Evolutionary conservation across 2,113 vertebrate genomes (phyloP).

Genomic region (Strix uralensis): DNA sequence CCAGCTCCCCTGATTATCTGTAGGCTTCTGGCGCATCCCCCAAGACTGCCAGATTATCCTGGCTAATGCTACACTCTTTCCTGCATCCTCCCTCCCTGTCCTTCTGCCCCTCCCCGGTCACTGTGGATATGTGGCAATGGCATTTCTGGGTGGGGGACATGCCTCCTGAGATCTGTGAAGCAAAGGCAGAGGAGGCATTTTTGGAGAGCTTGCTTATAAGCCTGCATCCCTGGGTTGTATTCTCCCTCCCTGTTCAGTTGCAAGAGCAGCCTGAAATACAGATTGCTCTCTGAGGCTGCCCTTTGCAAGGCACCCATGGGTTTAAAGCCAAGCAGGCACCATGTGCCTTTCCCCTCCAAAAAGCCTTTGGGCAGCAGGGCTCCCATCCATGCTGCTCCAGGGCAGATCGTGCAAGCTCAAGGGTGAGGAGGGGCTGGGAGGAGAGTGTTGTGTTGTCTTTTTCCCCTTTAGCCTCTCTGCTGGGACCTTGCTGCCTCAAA

Average conservation of each 20-base stretch:
- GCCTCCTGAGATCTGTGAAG: neutral
- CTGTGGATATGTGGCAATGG: neutral
- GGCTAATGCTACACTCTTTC: neutral
- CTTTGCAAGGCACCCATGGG: neutral
- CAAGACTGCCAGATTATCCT: constrained; percentile 51
- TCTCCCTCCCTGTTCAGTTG: rapidly evolving
- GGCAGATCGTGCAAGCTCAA: neutral
- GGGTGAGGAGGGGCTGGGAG: neutral
- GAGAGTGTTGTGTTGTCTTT: neutral
- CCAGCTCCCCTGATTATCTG: constrained; percentile 38
- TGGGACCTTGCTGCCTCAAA: neutral
- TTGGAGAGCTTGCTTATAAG: neutral
- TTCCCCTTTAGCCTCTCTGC: neutral
- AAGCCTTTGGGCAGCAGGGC: neutral
- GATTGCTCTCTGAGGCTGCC: neutral
- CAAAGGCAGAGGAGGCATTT: neutral
- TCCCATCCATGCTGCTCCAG: neutral
- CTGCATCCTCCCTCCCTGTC: neutral
- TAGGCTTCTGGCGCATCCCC: neutral
- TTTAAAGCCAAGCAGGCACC: neutral
- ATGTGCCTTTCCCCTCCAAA: neutral
- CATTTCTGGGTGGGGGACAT: neutral
- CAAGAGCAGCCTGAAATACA: neutral
- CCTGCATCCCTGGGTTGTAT: neutral
- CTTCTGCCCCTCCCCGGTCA: neutral